phyloP scores from a whole-genome alignment of 2,888 invertebrate genomes.

The Diachrysia chrysitis region DNA sequence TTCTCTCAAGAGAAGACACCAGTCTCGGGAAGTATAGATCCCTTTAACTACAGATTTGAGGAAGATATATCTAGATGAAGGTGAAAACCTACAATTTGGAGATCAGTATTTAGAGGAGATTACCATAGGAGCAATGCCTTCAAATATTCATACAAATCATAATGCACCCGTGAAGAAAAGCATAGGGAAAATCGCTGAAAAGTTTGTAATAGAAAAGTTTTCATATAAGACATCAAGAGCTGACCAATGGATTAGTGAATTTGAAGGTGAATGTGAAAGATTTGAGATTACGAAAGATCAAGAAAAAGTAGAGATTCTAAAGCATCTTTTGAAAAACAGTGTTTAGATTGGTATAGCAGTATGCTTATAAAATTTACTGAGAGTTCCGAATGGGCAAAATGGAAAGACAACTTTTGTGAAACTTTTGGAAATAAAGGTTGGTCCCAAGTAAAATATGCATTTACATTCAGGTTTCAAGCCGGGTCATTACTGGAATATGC shows the following conservation, averaged over 20 bases:
- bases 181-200: slow-evolving; percentile 5
- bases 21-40: slow-evolving; percentile 1
- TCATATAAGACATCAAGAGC: slow-evolving; percentile 35
- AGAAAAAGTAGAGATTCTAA: slow-evolving; percentile 2
- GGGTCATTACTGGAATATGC: slow-evolving; percentile 49
- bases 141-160: neutral
- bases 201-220: slow-evolving; percentile 31
- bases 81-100: slow-evolving; percentile 13
- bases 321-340: neutral
- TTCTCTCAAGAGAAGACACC: slow-evolving; percentile 8
- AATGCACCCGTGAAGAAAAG: too few species aligned
- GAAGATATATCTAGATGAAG: slow-evolving; percentile 11
- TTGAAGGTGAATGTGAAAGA: slow-evolving; percentile 41
- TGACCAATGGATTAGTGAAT: slow-evolving; percentile 38
- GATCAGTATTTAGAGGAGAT: slow-evolving; percentile 14
- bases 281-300: neutral
- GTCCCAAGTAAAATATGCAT: slow-evolving; percentile 49
- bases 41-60: neutral
- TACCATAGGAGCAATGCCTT: neutral
- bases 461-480: slow-evolving; percentile 44
- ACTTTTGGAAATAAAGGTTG: slow-evolving; percentile 52
- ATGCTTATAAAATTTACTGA: slow-evolving; percentile 14
- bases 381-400: slow-evolving; percentile 10
- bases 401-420: slow-evolving; percentile 43
- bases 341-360: slow-evolving; percentile 7